Evolutionary conservation across 2,797 vertebrate genomes (phyloP), one percentile per base, ranked within the genome.

Genomic region (Muscicapa comitata): DNA sequence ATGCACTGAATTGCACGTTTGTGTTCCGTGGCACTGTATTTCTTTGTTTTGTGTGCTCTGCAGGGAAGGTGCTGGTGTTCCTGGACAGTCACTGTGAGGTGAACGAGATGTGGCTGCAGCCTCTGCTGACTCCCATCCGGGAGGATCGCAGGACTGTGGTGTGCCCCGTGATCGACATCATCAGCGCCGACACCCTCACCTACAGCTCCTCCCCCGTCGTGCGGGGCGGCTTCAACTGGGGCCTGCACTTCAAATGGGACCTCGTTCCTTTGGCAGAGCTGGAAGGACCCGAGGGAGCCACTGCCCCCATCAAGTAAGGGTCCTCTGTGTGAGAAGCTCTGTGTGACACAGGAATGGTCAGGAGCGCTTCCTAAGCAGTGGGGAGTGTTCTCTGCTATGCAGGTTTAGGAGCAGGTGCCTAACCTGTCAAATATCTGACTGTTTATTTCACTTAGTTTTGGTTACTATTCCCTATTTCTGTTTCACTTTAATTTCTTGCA

Each of bases 21-120:
- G 48, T 74, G n/a, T 42, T 80, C n/a, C 28, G 0, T 5, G 10
- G 73, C 40, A 50, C 11, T 7, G 0, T 2, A 20, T 25, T 24
- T 47, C 45, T 92, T 16, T 72, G 48, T 28, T 42, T 20, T 48
- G n/a, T 91, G 42, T 92, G 35, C 59, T 51, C 78, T 72, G 17
- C 76, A 99, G 99, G 99, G 45, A 98, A 99, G 67, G 99, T 99
- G 35, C 98, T 99, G 86, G 99, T 99, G 40, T 99, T 99, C 96
- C 98, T 99, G 97, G 99, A 99, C 97, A 99, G 99, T 94, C 99
- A 99, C 97, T 99, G 99, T 11, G 99, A 99, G 95, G 99, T 99
- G 88, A 99, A 99, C 2, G 97, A 98, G 94, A 96, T 97, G 68
- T 99, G 99, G 99, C 71, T 99, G 66, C 98, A 99, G 94, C 99